phyloP scores from a whole-genome alignment of 2,113 vertebrate species.

The Pterophyllum scalare region DNA sequence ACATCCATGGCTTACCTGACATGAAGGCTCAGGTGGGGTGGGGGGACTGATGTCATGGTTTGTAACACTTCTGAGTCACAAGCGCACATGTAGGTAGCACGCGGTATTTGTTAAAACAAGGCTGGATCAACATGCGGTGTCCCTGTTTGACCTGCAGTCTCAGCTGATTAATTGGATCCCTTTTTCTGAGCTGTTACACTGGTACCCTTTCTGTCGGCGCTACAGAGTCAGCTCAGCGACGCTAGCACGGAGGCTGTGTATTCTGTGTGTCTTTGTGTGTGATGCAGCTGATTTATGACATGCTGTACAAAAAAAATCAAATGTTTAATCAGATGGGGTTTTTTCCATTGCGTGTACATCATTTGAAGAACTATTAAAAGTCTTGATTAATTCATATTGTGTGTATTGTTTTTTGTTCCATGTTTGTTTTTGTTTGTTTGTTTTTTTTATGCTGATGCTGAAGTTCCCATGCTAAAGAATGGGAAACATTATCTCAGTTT shows the following conservation, averaged over 20 bases:
- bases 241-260: constrained; percentile 37
- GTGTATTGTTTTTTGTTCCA: neutral
- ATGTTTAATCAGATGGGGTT: constrained; percentile 57
- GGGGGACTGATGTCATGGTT: constrained; percentile 2
- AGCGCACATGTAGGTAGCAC: constrained; percentile 14
- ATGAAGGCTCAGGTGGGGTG: constrained; percentile 59
- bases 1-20: constrained; percentile 33
- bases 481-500: constrained; percentile 1
- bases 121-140: neutral
- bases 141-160: constrained; percentile 5
- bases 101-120: neutral
- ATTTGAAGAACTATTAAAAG: constrained; percentile 73
- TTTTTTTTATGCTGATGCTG: neutral
- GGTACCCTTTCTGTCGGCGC: constrained; percentile 40
- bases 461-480: neutral
- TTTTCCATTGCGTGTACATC: constrained; percentile 66
- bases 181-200: constrained; percentile 40
- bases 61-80: constrained; percentile 33
- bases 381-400: constrained; percentile 53
- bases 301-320: constrained; percentile 43
- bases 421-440: neutral
- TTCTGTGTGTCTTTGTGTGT: constrained; percentile 41
- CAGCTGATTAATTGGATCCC: constrained; percentile 35
- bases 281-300: constrained; percentile 42
- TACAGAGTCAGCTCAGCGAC: constrained; percentile 27